These are phyloP conservation scores for Campylomormyrus numenius DNA, from an alignment of 2,113 vertebrate genomes.

Conservation along the genomic window DNA sequence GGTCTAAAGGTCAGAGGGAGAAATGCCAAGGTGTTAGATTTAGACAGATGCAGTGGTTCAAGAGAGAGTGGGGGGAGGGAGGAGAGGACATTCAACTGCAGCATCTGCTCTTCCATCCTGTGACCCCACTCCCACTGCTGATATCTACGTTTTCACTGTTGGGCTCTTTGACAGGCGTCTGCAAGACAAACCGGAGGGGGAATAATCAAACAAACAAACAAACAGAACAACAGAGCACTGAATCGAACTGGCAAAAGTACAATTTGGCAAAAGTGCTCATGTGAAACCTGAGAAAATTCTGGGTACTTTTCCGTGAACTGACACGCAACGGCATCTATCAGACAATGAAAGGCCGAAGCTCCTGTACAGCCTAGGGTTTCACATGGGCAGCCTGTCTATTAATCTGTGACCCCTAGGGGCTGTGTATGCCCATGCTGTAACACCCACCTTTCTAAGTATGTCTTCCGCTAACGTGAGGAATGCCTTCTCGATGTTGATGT, in stretches of 20 bases:
- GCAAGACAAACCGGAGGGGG: conserved; percentile 32
- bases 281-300: neutral
- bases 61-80: conserved; percentile 34
- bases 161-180: conserved; percentile 98
- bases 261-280: neutral
- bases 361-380: neutral
- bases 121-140: conserved; percentile 88
- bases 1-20: conserved; percentile 52
- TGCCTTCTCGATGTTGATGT: conserved; percentile 99
- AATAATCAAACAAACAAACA: neutral
- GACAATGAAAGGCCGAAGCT: neutral
- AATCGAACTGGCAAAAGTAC: neutral
- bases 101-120: conserved; percentile 98
- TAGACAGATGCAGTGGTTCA: conserved; percentile 70
- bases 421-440: neutral
- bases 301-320: neutral
- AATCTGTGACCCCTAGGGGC: neutral
- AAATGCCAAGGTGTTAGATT: conserved; percentile 43
- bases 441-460: conserved; percentile 93
- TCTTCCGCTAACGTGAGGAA: conserved; percentile 99
- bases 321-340: neutral
- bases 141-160: conserved; percentile 99
- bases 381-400: neutral
- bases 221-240: neutral
- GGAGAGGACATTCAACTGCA: conserved; percentile 74